Conservation (phyloP, 2,888 invertebrate species). For the Alloplasta piceator region DNA sequence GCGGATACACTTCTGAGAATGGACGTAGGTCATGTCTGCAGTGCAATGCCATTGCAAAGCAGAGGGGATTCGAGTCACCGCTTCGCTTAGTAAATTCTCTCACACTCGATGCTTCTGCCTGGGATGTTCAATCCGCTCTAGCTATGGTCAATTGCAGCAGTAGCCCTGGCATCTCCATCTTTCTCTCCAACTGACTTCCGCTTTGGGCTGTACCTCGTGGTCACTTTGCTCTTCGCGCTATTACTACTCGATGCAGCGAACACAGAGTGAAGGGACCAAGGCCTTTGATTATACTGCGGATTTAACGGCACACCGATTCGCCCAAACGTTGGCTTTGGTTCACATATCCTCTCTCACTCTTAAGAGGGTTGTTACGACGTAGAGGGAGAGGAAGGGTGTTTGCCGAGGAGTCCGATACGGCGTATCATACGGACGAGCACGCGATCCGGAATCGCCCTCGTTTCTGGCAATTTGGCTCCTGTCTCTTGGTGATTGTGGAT, state of each 20-base stretch:
- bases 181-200: slow-evolving; percentile 23
- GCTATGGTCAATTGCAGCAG: no score
- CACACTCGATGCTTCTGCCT: background rate
- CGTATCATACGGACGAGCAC: slow-evolving; percentile 43
- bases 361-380: slow-evolving; percentile 8
- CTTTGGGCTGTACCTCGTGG: slow-evolving; percentile 22
- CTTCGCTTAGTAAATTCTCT: slow-evolving; percentile 36
- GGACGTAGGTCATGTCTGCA: slow-evolving; percentile 39
- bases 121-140: no score
- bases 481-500: slow-evolving; percentile 29
- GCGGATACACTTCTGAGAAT: slow-evolving; percentile 36
- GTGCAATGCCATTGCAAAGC: slow-evolving; percentile 21
- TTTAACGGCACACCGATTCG: slow-evolving; percentile 74
- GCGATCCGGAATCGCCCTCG: slow-evolving; percentile 52
- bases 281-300: slow-evolving; percentile 76
- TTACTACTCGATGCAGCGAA: background rate
- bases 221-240: slow-evolving; percentile 4
- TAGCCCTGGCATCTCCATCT: background rate
- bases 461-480: slow-evolving; percentile 49
- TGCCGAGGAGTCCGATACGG: slow-evolving; percentile 39
- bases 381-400: slow-evolving; percentile 3
- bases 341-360: slow-evolving; percentile 65
- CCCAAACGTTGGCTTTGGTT: slow-evolving; percentile 73
- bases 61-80: slow-evolving; percentile 40
- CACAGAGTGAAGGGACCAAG: slow-evolving; percentile 56